phyloP scores from a whole-genome alignment of 2,888 invertebrate genomes.

The Pollenia griseotomentosa region DNA sequence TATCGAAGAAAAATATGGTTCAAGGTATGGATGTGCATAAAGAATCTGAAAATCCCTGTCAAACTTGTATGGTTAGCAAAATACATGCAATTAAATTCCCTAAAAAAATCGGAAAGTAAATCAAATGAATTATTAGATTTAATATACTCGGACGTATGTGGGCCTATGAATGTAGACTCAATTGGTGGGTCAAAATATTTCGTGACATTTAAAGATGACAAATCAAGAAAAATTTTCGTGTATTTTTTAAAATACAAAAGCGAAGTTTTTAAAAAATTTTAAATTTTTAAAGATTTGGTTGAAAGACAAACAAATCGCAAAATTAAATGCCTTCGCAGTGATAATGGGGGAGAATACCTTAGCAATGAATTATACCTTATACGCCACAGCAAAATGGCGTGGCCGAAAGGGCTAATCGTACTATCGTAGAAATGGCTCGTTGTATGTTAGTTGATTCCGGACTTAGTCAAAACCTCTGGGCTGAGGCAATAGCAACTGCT shows the following conservation, averaged over 20 bases:
- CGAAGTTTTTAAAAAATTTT: conserved; percentile 37
- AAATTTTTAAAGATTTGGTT: background rate
- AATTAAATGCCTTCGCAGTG: background rate
- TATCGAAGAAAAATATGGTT: background rate
- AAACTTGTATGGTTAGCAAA: conserved; percentile 19
- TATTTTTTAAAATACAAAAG: conserved; percentile 59
- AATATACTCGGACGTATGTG: conserved; percentile 15
- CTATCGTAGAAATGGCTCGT: conserved; percentile 48
- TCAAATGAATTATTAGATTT: conserved; percentile 10
- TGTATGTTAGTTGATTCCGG: conserved; percentile 76
- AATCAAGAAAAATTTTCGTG: conserved; percentile 40
- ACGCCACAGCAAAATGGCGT: conserved; percentile 75
- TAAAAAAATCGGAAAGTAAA: background rate
- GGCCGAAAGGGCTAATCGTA: conserved; percentile 71
- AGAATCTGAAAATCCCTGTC: no score
- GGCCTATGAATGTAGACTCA: conserved; percentile 1
- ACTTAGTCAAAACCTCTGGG: conserved; percentile 75
- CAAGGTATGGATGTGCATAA: background rate
- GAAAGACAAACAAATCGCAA: conserved; percentile 51
- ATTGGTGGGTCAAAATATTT: conserved; percentile 27
- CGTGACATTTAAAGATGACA: conserved; percentile 52
- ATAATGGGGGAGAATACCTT: no score
- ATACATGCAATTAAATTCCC: conserved; percentile 25
- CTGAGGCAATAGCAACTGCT: conserved; percentile 72
- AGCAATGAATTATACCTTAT: no score